Conservation (phyloP, 2,113 vertebrate species). For the Spizaetus ornatus region DNA sequence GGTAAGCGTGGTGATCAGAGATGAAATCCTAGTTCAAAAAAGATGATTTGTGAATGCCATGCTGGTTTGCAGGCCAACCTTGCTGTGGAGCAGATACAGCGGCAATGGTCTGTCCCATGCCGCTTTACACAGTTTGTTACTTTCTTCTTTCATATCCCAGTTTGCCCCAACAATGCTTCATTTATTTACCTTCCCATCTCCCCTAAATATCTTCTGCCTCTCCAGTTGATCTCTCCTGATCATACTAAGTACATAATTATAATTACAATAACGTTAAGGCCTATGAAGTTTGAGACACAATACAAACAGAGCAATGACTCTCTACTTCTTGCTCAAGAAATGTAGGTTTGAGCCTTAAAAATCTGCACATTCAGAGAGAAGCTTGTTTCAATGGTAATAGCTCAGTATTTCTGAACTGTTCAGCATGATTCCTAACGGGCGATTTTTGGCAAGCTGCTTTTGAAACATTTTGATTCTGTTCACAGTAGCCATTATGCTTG, state of each 20-base stretch:
- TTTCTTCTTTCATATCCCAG: not conserved
- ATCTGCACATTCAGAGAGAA: not conserved
- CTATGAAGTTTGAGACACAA: not conserved
- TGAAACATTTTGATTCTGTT: slow-evolving; percentile 14
- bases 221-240: not conserved
- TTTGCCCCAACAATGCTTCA: not conserved
- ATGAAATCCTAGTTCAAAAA: not conserved
- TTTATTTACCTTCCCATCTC: not conserved
- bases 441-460: not conserved
- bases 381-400: not conserved
- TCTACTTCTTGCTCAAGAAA: not conserved
- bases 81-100: not conserved
- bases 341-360: not conserved
- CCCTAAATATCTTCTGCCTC: not conserved
- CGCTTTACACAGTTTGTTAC: not conserved
- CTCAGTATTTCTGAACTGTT: slow-evolving; percentile 4
- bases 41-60: rapidly evolving
- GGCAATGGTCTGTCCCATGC: not conserved
- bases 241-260: not conserved
- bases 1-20: not conserved
- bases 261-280: not conserved
- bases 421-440: not conserved
- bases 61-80: not conserved
- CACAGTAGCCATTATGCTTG: not conserved
- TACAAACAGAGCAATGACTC: not conserved